Evolutionary conservation across 2,797 vertebrate species (phyloP).

Genomic region (Peromyscus attwateri): DNA sequence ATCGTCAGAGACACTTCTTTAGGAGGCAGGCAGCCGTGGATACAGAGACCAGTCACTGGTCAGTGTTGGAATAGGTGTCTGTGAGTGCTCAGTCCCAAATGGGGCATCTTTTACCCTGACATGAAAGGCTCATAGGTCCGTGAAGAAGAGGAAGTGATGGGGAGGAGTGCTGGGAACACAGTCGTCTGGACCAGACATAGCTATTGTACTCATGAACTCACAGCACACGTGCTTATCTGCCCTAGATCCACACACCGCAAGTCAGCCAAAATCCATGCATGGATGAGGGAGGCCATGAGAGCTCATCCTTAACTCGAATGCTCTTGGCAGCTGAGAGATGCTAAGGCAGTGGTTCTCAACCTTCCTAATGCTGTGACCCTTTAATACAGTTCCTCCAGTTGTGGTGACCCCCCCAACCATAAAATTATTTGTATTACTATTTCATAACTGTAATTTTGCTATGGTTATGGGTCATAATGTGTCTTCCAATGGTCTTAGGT

Average conservation of each 20-base stretch:
- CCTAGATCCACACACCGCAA: neutral
- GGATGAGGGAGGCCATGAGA: neutral
- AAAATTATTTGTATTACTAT: neutral
- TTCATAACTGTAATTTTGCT: neutral
- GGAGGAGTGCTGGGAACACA: no score
- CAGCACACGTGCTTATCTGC: no score
- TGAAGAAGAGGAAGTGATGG: neutral
- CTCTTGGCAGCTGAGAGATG: neutral
- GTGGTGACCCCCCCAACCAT: neutral
- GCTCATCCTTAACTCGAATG: no score
- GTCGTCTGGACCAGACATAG: neutral
- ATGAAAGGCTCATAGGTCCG: neutral
- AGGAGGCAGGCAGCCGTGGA: neutral
- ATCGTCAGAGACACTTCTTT: neutral
- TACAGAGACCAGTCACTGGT: neutral
- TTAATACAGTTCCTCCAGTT: neutral
- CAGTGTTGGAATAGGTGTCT: no score
- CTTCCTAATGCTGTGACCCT: neutral
- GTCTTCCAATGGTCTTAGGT: neutral
- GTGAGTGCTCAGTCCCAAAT: no score
- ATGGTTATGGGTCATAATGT: neutral
- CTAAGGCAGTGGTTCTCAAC: neutral
- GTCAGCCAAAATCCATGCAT: neutral
- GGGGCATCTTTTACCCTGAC: neutral
- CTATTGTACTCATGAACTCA: neutral